Percentiles rank a stretch among this genome's conserved stretches.
Conservation (phyloP, 2,797 vertebrate species). For the Botia almorhae region DNA sequence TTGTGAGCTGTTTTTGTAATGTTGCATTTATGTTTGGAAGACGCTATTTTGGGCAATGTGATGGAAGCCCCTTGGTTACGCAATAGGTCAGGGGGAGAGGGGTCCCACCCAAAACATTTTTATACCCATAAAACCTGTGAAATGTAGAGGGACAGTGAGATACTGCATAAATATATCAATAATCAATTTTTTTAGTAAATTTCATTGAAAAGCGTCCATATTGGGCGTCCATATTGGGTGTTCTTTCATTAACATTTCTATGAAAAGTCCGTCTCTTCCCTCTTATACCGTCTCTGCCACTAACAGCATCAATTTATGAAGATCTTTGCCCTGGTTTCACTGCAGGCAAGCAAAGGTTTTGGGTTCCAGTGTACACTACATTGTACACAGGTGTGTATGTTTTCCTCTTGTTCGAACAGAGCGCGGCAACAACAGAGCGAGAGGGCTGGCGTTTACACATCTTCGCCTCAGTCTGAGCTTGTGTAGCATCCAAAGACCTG, state of each 20-base stretch:
- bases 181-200: too few relatives aligned
- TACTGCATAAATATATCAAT: too few relatives aligned
- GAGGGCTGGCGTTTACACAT: slow-evolving; percentile 31
- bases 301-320: not conserved
- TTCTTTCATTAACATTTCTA: too few relatives aligned
- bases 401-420: slow-evolving; percentile 52
- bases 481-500: slow-evolving; percentile 59
- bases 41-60: too few relatives aligned
- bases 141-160: too few relatives aligned
- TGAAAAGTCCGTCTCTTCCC: too few relatives aligned
- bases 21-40: not conserved
- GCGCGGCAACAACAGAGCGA: slow-evolving; percentile 47
- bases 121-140: not conserved
- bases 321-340: too few relatives aligned
- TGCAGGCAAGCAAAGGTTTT: not conserved
- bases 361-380: not conserved
- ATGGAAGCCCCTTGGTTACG: too few relatives aligned
- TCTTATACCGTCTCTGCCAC: not conserved
- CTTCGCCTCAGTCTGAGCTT: slow-evolving; percentile 52
- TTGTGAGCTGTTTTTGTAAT: slow-evolving; percentile 2
- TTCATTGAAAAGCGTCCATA: too few relatives aligned
- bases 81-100: too few relatives aligned
- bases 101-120: not conserved
- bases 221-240: too few relatives aligned
- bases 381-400: slow-evolving; percentile 25